A percentile compares a stretch with the other conserved stretches of the same genome.
phyloP scores from a whole-genome alignment of 2,888 invertebrate species.

The Nomada hirtipes region DNA sequence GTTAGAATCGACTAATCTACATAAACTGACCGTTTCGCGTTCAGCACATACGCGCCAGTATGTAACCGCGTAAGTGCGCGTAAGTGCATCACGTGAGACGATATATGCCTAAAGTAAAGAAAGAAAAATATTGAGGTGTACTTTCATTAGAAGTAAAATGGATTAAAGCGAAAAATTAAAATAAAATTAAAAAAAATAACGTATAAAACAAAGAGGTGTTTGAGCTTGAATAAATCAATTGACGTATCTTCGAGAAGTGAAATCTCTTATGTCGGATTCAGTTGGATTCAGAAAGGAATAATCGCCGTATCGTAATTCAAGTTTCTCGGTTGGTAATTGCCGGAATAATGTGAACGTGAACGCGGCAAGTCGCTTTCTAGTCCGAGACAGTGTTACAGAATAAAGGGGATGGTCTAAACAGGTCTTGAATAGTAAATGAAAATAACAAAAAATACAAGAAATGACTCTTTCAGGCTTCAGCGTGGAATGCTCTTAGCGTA shows the following conservation, averaged over 20 bases:
- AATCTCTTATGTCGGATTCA: conserved; percentile 14
- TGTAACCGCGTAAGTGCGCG: conserved; percentile 4
- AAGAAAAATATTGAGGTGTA: conserved; percentile 40
- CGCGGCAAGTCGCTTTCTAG: conserved; percentile 65
- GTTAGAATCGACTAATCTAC: conserved; percentile 69
- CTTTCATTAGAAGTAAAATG: conserved; percentile 10
- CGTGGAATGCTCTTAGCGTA: conserved; percentile 60
- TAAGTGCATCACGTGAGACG: conserved; percentile 15
- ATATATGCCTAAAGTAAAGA: conserved; percentile 41
- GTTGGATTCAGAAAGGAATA: conserved; percentile 23
- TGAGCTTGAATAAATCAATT: conserved; percentile 37
- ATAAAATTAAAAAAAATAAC: background rate
- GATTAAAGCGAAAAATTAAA: conserved; percentile 1
- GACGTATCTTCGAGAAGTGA: conserved; percentile 18
- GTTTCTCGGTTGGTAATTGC: conserved; percentile 28
- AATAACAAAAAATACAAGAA: background rate
- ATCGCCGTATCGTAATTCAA: conserved; percentile 22
- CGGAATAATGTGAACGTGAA: conserved; percentile 27
- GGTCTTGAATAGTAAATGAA: conserved; percentile 31
- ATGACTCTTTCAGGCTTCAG: conserved; percentile 59
- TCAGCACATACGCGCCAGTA: background rate
- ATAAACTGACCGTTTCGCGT: conserved; percentile 33
- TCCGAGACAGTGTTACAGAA: conserved; percentile 38
- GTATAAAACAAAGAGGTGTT: conserved; percentile 11
- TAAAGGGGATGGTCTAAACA: conserved; percentile 44